These are phyloP conservation scores for Hoplodrina blanda DNA, from an alignment of 2,888 invertebrate species.

Conservation along the genomic window DNA sequence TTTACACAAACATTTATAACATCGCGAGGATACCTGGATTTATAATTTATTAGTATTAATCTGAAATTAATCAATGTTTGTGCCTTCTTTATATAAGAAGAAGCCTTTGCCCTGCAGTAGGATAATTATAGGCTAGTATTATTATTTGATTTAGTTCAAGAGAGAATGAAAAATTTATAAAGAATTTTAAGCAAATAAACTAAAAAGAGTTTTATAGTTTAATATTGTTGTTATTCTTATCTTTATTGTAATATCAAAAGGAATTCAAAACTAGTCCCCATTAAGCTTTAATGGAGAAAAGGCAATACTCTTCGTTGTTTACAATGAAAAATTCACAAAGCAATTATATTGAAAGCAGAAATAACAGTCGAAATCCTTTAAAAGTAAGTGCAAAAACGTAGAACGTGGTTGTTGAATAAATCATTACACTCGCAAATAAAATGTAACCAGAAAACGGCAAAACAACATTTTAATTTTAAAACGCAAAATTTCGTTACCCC, in stretches of 20 bases:
- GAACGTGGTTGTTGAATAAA: constrained; percentile 16
- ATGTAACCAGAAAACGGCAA: constrained; percentile 1
- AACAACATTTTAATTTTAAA: constrained; percentile 35
- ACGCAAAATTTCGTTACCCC: constrained; percentile 20
- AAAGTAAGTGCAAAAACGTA: background rate
- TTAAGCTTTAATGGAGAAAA: background rate
- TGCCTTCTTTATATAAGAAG: too few species aligned
- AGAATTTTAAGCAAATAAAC: too few species aligned
- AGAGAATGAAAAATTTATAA: too few species aligned
- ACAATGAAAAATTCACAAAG: background rate
- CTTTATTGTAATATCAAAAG: background rate
- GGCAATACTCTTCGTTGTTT: background rate
- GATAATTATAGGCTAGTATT: too few species aligned
- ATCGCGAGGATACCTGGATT: too few species aligned
- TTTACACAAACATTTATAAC: too few species aligned
- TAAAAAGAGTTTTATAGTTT: background rate
- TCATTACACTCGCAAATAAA: constrained; percentile 22
- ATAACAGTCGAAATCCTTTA: constrained; percentile 1
- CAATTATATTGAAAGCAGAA: background rate
- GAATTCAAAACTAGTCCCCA: background rate
- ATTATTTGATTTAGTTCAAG: too few species aligned
- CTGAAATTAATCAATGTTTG: too few species aligned
- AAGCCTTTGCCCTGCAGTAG: too few species aligned
- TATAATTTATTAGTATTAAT: too few species aligned
- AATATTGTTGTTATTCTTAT: too few species aligned